Evolutionary conservation across 2,888 invertebrate genomes (phyloP).

Genomic region (Tetanocera ferruginea): DNA sequence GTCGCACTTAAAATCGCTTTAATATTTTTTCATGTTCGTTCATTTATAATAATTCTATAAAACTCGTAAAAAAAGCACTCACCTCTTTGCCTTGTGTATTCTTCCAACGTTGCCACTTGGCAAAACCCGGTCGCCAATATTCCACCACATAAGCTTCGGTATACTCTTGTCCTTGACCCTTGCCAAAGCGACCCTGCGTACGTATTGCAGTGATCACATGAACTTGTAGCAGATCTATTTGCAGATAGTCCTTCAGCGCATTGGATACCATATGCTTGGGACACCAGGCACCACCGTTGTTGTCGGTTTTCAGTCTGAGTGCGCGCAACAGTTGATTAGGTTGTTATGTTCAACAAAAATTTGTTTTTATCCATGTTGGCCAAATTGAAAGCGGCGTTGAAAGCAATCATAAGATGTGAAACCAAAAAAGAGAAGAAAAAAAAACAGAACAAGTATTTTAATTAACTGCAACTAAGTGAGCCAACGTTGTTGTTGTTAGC

Average conservation of each 20-base stretch:
- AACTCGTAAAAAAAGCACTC: slow-evolving; percentile 55
- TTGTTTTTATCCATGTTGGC: background rate
- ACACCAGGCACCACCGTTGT: slow-evolving; percentile 89
- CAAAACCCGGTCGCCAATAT: slow-evolving; percentile 80
- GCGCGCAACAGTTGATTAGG: background rate
- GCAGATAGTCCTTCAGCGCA: slow-evolving; percentile 81
- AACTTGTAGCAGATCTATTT: slow-evolving; percentile 78
- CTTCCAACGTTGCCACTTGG: slow-evolving; percentile 82
- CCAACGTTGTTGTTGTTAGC: slow-evolving; percentile 4
- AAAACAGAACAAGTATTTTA: slow-evolving; percentile 24
- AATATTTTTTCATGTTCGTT: too few species aligned
- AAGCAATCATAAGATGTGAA: background rate
- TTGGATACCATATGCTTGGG: slow-evolving; percentile 80
- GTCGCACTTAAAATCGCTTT: too few species aligned
- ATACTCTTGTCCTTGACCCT: slow-evolving; percentile 86
- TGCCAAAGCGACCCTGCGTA: slow-evolving; percentile 88
- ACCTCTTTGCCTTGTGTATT: slow-evolving; percentile 82
- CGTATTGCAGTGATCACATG: slow-evolving; percentile 79
- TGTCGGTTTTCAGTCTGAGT: slow-evolving; percentile 81
- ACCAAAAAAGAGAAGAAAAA: background rate
- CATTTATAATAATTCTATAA: too few species aligned
- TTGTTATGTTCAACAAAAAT: background rate
- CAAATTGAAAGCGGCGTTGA: background rate
- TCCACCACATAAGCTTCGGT: slow-evolving; percentile 84
- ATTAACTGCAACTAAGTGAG: slow-evolving; percentile 33